These are phyloP conservation scores for Oryzias javanicus DNA, from an alignment of 2,113 vertebrate genomes.

Conservation along the genomic window DNA sequence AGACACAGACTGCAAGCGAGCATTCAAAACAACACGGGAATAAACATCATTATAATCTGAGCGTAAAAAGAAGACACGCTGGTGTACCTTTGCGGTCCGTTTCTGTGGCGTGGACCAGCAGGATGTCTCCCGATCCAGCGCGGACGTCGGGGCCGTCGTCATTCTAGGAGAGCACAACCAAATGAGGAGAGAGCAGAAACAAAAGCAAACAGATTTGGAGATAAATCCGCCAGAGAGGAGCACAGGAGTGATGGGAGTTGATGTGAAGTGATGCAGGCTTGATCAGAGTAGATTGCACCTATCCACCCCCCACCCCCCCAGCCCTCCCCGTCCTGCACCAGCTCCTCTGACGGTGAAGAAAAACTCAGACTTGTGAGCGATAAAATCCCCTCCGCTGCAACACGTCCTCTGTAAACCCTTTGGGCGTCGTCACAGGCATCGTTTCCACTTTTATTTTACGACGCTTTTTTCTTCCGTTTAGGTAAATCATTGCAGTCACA, in stretches of 20 bases:
- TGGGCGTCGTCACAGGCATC: slow-evolving; percentile 11
- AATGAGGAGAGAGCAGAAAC: not conserved
- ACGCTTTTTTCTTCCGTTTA: not conserved
- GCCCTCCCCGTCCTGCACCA: slow-evolving; percentile 55
- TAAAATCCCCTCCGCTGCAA: slow-evolving; percentile 30
- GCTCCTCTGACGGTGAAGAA: slow-evolving; percentile 50
- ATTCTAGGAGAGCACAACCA: slow-evolving; percentile 69
- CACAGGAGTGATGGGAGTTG: slow-evolving; percentile 13
- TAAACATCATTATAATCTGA: slow-evolving; percentile 9
- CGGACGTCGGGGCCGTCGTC: slow-evolving; percentile 97
- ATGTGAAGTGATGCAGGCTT: slow-evolving; percentile 44
- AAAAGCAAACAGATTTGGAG: not conserved
- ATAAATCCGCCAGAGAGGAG: not conserved
- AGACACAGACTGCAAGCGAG: slow-evolving; percentile 18
- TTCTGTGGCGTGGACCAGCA: slow-evolving; percentile 95
- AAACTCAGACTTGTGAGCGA: slow-evolving; percentile 45
- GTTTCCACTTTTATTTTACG: not conserved
- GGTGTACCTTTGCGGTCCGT: slow-evolving; percentile 93
- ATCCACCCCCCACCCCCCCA: slow-evolving; percentile 15
- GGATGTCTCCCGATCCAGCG: slow-evolving; percentile 93
- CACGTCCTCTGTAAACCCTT: slow-evolving; percentile 7
- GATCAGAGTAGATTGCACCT: slow-evolving; percentile 45
- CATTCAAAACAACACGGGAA: slow-evolving; percentile 11
- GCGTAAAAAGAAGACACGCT: not conserved
- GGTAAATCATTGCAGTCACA: slow-evolving; percentile 22